Evolutionary conservation across 1,140 invertebrate species (phyloP).

Genomic region (Kradibia gibbosae): DNA sequence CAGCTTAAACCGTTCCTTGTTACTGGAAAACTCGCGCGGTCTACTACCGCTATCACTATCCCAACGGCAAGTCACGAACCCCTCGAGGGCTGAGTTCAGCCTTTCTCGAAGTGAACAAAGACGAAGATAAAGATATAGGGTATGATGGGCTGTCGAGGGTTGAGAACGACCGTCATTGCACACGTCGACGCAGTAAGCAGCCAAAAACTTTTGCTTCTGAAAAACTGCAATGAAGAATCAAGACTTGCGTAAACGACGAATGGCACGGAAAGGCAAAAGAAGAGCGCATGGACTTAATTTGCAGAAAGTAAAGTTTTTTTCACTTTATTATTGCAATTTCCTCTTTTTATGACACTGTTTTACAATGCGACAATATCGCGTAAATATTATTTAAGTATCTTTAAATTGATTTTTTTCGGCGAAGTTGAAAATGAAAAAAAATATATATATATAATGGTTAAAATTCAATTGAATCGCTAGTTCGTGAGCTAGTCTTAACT

Average conservation of each 20-base stretch:
- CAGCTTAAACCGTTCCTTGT: constrained; percentile 60
- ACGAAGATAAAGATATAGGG: constrained; percentile 49
- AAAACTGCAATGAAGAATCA: constrained; percentile 25
- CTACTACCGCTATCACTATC: constrained; percentile 43
- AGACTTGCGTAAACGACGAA: neutral
- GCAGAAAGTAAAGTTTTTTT: neutral
- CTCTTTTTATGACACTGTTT: neutral
- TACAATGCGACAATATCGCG: no score
- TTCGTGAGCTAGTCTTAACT: no score
- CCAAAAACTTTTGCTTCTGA: constrained; percentile 36
- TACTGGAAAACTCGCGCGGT: constrained; percentile 42
- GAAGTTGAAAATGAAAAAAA: neutral
- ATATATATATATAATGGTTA: neutral
- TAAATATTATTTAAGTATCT: no score
- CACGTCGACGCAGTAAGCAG: constrained; percentile 20
- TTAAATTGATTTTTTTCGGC: no score
- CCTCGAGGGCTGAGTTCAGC: constrained; percentile 59
- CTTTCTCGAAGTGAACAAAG: constrained; percentile 49
- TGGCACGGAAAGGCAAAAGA: constrained; percentile 22
- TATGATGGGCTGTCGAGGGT: neutral
- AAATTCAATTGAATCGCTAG: constrained; percentile 11
- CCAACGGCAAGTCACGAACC: constrained; percentile 48
- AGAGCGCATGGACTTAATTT: neutral
- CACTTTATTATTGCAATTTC: neutral
- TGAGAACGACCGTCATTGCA: constrained; percentile 25